Evolutionary conservation across 2,888 invertebrate species (phyloP).

Genomic region (Deroplatys truncata): DNA sequence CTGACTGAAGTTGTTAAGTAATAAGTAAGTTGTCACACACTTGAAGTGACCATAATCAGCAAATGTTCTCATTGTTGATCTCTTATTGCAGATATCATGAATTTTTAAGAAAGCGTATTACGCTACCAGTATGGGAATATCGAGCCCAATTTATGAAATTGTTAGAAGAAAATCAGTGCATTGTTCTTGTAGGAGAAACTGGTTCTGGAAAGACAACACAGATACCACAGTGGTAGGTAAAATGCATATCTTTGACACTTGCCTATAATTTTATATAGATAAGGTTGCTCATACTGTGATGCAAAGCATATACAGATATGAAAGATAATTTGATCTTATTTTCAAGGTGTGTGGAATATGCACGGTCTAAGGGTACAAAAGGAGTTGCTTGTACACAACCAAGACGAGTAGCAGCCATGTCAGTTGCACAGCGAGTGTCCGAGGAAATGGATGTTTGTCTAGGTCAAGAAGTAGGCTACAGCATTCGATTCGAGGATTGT

Average conservation of each 20-base stretch:
- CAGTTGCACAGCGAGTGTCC: conserved; percentile 96
- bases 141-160: conserved; percentile 92
- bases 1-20: too few relatives aligned
- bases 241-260: neutral
- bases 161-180: conserved; percentile 87
- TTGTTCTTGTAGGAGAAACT: conserved; percentile 96
- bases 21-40: neutral
- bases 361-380: conserved; percentile 60
- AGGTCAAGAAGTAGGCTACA: conserved; percentile 88
- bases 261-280: neutral
- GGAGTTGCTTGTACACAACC: conserved; percentile 96
- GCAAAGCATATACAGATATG: too few relatives aligned
- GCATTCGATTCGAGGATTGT: conserved; percentile 98
- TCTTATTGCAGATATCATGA: conserved; percentile 63
- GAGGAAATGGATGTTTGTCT: conserved; percentile 99
- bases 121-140: conserved; percentile 97
- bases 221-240: conserved; percentile 84
- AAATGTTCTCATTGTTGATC: neutral
- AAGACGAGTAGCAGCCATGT: conserved; percentile 98
- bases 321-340: neutral
- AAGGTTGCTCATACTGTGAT: neutral
- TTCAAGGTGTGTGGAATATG: conserved; percentile 66
- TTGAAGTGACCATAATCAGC: neutral
- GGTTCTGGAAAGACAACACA: conserved; percentile 99
- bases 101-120: conserved; percentile 80